These are phyloP conservation scores for Antitype chi DNA, from an alignment of 2,888 invertebrate species.

Conservation along the genomic window DNA sequence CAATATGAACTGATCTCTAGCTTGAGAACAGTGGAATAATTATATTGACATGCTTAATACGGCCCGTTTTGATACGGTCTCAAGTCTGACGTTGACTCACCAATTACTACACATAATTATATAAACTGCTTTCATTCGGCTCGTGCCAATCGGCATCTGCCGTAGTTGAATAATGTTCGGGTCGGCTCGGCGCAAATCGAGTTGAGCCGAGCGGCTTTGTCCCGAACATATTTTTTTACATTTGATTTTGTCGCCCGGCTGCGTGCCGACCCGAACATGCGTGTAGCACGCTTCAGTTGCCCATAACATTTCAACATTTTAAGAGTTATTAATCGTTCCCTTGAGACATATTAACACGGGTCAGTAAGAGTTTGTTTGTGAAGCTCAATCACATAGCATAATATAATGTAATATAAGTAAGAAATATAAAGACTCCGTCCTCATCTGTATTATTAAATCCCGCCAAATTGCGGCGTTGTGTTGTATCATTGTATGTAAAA, in stretches of 20 bases:
- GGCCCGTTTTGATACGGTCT: background rate
- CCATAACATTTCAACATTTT: too few species aligned
- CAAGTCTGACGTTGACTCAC: background rate
- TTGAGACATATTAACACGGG: background rate
- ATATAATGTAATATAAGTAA: constrained; percentile 1
- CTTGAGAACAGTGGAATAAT: background rate
- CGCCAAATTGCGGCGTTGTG: background rate
- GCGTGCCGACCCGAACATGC: background rate
- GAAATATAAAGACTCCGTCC: constrained; percentile 35
- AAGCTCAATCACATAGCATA: constrained; percentile 36
- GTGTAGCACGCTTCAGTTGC: too few species aligned
- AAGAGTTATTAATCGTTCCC: background rate
- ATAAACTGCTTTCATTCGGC: background rate
- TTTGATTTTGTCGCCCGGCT: background rate
- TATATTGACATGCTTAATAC: background rate
- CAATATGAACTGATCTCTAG: constrained; percentile 5
- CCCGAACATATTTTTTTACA: background rate
- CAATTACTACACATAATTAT: background rate
- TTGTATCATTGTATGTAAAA: constrained; percentile 19
- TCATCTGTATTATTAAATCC: background rate
- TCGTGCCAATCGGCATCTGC: background rate
- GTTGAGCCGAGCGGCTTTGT: background rate
- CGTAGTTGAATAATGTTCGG: background rate
- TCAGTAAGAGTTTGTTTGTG: background rate
- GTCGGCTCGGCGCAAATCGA: background rate